Evolutionary conservation across 2,113 vertebrate genomes (phyloP).

Genomic region (Halcyon senegalensis): DNA sequence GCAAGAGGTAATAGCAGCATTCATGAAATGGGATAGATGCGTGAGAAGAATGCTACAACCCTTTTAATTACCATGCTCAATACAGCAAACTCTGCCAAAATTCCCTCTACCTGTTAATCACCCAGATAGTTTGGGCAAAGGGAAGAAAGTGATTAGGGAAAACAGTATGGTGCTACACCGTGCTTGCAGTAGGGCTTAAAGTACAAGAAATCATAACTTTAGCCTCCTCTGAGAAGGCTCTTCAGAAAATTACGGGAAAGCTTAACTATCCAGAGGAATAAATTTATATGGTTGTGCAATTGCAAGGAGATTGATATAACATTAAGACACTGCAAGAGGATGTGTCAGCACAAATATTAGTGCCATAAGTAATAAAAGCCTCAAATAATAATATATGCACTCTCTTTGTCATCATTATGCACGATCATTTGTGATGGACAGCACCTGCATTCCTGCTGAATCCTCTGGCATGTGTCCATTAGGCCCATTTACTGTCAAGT

Average conservation of each 20-base stretch:
- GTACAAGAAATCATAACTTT: neutral
- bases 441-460: conserved; percentile 29
- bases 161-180: neutral
- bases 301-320: neutral
- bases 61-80: neutral
- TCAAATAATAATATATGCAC: neutral
- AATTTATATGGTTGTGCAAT: neutral
- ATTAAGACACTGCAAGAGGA: neutral
- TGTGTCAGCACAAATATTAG: conserved; percentile 42
- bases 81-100: neutral
- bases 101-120: neutral
- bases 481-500: conserved; percentile 35
- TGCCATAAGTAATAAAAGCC: conserved; percentile 8
- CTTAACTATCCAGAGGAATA: neutral
- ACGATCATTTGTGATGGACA: neutral
- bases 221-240: neutral
- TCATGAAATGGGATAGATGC: neutral
- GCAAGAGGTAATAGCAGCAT: neutral
- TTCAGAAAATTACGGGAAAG: neutral
- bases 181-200: neutral
- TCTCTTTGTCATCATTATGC: conserved; percentile 4
- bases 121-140: neutral
- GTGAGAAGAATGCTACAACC: neutral
- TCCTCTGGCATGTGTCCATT: conserved; percentile 32
- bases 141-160: neutral